A percentile compares a stretch with the other conserved stretches of the same genome.
These are phyloP conservation scores for Pituophis catenifer DNA, from an alignment of 2,113 vertebrate genomes.

Conservation along the genomic window DNA sequence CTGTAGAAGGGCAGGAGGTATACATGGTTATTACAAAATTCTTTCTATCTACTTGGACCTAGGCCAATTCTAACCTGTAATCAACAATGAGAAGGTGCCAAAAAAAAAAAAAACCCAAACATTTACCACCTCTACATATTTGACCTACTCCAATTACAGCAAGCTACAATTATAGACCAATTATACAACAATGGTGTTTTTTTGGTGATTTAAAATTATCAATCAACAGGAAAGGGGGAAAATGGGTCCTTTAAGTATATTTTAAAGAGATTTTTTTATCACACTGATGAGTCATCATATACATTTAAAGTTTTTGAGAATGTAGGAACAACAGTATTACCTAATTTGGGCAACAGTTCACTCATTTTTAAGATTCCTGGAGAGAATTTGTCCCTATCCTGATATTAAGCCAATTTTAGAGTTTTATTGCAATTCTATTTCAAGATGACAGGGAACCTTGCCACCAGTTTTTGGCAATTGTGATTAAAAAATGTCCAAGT, in stretches of 20 bases:
- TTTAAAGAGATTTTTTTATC: neutral
- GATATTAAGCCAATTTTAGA: neutral
- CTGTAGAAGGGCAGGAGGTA: neutral
- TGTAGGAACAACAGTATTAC: neutral
- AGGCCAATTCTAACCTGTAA: neutral
- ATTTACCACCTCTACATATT: neutral
- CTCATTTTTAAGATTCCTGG: neutral
- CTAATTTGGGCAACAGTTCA: neutral
- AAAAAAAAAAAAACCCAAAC: neutral
- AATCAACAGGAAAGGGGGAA: neutral
- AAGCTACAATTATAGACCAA: neutral
- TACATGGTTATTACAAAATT: neutral
- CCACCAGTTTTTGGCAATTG: neutral
- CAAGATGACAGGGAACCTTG: neutral
- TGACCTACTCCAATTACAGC: neutral
- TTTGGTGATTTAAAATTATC: neutral
- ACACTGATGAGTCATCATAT: neutral
- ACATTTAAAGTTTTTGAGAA: neutral
- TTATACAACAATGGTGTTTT: neutral
- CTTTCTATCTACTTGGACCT: neutral
- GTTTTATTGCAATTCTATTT: neutral
- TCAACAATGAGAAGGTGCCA: neutral
- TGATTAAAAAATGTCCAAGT: neutral
- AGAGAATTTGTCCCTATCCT: neutral
- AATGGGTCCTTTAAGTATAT: neutral